Evolutionary conservation across 2,888 invertebrate genomes (phyloP).

Genomic region (Adelognathus sp.): DNA sequence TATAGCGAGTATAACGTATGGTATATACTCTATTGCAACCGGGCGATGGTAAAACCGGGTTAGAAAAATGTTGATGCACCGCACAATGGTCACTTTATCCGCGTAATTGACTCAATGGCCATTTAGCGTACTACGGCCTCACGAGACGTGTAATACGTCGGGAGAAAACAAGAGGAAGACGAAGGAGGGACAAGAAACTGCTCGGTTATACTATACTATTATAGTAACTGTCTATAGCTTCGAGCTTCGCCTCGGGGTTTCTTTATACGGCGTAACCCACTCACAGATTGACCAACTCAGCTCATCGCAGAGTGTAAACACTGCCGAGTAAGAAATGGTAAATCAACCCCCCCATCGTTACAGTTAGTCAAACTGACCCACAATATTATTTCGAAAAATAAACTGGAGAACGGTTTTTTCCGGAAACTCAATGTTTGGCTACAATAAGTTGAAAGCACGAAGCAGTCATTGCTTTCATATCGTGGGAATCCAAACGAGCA

Average conservation of each 20-base stretch:
- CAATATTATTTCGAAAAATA: too few relatives aligned
- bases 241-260: conserved; percentile 65
- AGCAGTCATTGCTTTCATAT: too few relatives aligned
- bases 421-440: too few relatives aligned
- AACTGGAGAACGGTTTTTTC: too few relatives aligned
- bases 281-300: conserved; percentile 49
- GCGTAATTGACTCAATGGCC: conserved; percentile 79
- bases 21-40: conserved; percentile 35
- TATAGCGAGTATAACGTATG: conserved; percentile 23
- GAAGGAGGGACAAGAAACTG: conserved; percentile 25
- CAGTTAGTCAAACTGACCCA: too few relatives aligned
- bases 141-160: conserved; percentile 60
- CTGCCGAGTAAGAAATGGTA: neutral
- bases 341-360: too few relatives aligned
- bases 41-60: conserved; percentile 69
- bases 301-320: conserved; percentile 13
- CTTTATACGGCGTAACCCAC: conserved; percentile 73
- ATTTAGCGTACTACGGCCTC: conserved; percentile 72
- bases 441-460: too few relatives aligned
- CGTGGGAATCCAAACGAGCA: too few relatives aligned
- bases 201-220: conserved; percentile 22
- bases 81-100: conserved; percentile 78
- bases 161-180: conserved; percentile 28
- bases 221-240: conserved; percentile 3
- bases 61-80: conserved; percentile 77